A percentile compares a stretch with the other conserved stretches of the same genome.
Conservation (phyloP, 2,888 invertebrate species). For the Oscheius sp. region DNA sequence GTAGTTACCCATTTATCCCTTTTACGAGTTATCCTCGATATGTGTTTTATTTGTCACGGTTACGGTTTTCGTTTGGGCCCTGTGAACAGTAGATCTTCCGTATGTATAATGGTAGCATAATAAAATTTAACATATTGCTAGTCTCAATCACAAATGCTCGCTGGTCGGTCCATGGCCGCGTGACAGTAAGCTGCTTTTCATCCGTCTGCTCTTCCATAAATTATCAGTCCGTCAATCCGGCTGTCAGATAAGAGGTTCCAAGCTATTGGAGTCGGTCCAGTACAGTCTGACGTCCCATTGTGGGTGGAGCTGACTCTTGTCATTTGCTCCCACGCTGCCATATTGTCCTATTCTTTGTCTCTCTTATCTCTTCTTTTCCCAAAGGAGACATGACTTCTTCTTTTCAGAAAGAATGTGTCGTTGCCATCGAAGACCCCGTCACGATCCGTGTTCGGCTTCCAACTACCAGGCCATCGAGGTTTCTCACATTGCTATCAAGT, state of each 20-base stretch:
- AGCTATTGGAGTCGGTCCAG: constrained; percentile 10
- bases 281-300: constrained; percentile 11
- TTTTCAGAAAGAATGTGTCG: constrained; percentile 34
- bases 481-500: constrained; percentile 66
- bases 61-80: too few species aligned
- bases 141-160: background rate
- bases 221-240: constrained; percentile 34
- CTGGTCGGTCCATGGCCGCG: background rate
- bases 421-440: constrained; percentile 28
- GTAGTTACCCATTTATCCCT: background rate
- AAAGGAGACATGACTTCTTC: background rate
- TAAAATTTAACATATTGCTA: too few species aligned
- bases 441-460: constrained; percentile 56
- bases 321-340: constrained; percentile 14
- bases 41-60: too few species aligned
- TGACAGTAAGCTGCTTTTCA: constrained; percentile 24
- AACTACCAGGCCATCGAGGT: constrained; percentile 61
- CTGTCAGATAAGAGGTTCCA: constrained; percentile 25
- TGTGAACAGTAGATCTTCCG: too few species aligned
- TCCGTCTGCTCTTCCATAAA: constrained; percentile 23
- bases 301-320: constrained; percentile 1
- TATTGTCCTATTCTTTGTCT: background rate
- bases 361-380: background rate
- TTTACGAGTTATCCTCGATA: background rate
- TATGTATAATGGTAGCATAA: too few species aligned